A percentile compares a stretch with the other conserved stretches of the same genome.
Conservation (phyloP, 2,888 invertebrate genomes). For the Catonia carolina region DNA sequence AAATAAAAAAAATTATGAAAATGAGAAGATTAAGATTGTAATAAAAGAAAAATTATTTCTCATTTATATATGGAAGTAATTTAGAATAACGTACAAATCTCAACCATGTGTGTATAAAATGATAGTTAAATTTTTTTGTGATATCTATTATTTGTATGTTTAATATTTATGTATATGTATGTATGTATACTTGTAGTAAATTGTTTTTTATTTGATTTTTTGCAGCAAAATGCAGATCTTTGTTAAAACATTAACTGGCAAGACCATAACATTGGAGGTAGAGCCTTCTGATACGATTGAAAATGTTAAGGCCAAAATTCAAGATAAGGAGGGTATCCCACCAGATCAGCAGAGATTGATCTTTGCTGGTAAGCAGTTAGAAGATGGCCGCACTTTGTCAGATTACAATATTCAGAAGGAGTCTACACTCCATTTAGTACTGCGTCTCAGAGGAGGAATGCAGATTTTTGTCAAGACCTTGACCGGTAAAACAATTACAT, state of each 20-base stretch:
- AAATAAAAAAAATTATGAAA: no score
- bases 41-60: no score
- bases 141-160: no score
- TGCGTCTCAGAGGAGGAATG: slow-evolving; percentile 54
- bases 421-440: slow-evolving; percentile 45
- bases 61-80: no score
- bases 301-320: slow-evolving; percentile 46
- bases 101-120: no score
- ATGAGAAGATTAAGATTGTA: no score
- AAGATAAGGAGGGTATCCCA: slow-evolving; percentile 43
- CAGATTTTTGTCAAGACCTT: slow-evolving; percentile 51
- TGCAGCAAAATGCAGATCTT: slow-evolving; percentile 48
- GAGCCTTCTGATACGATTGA: slow-evolving; percentile 49
- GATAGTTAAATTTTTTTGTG: no score
- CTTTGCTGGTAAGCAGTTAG: slow-evolving; percentile 52
- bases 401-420: slow-evolving; percentile 43
- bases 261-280: slow-evolving; percentile 44
- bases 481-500: slow-evolving; percentile 46
- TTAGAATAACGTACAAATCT: no score
- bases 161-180: no score
- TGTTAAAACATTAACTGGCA: slow-evolving; percentile 46
- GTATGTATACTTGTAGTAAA: no score
- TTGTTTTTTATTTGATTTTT: no score
- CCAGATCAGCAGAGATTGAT: slow-evolving; percentile 46
- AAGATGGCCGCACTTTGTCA: slow-evolving; percentile 50